Evolutionary conservation across 2,113 vertebrate genomes (phyloP).

Genomic region (Perca schrenkii): DNA sequence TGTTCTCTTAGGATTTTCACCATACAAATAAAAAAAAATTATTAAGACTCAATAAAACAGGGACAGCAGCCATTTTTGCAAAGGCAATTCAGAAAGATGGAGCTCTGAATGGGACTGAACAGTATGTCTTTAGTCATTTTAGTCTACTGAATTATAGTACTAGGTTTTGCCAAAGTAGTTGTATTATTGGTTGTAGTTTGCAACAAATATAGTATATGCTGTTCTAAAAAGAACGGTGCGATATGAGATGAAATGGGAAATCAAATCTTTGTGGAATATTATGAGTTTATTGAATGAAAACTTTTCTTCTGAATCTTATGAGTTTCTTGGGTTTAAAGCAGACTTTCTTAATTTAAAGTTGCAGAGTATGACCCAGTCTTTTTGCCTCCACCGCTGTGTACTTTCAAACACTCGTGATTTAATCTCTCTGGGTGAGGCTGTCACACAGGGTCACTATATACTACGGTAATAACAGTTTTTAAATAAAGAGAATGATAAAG

Average conservation of each 20-base stretch:
- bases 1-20: constrained; percentile 43
- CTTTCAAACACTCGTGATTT: constrained; percentile 51
- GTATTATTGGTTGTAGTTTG: constrained; percentile 58
- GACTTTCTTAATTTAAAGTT: constrained; percentile 37
- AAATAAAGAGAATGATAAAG: constrained; percentile 59
- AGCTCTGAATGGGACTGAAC: constrained; percentile 53
- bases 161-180: constrained; percentile 17
- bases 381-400: constrained; percentile 3
- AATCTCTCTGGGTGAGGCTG: constrained; percentile 59
- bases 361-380: constrained; percentile 26
- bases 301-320: constrained; percentile 44
- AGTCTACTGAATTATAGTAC: constrained; percentile 38
- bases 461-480: constrained; percentile 73
- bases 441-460: constrained; percentile 54
- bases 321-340: constrained; percentile 56
- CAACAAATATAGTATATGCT: constrained; percentile 46
- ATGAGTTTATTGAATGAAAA: constrained; percentile 67
- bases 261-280: constrained; percentile 62
- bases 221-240: constrained; percentile 22
- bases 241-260: constrained; percentile 52
- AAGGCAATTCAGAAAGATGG: constrained; percentile 52
- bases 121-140: constrained; percentile 63
- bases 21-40: constrained; percentile 46
- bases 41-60: constrained; percentile 41
- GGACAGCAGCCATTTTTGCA: constrained; percentile 42